Evolutionary conservation across 2,888 invertebrate genomes (phyloP), one percentile per base, ranked within the genome.

Genomic region (Erebia palarica): DNA sequence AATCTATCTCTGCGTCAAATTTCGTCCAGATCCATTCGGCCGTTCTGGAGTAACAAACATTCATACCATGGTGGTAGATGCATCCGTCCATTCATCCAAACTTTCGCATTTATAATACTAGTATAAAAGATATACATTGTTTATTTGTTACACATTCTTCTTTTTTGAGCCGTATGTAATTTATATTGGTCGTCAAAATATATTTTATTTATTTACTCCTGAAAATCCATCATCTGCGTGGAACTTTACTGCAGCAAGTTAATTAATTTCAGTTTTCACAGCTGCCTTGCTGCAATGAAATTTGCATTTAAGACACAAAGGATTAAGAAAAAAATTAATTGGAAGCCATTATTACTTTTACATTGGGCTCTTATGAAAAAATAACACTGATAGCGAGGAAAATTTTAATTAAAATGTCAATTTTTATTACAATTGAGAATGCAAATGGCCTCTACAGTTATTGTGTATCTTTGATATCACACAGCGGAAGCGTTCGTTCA

Each of bases 201-300:
- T 36, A 7, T 36, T 36, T 36, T 36, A 36, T 36, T 36, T 36
- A 36, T 36, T 36, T 7, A 49, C 16, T 55, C 11, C 10, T 7
- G 4, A 44, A 60, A 60, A 1, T 16, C 3, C 11, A 18, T 61
- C 47, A 18, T 61, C 44, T 61, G 61, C 61, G 61, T 10, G 1
- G 13, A 42, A 7, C 47, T 47, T 65, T 57, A 57, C 65, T 65
- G 57, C 65, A 65, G 57, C 57, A 18, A 65, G 57, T 65, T 65
- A 65, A 65, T 65, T 65, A 65, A 65, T 65, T 65, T 65, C 65
- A 65, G 65, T 65, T 65, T 65, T 65, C 65, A 65, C 65, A 65
- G 65, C 65, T 64, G 65, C 53, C 53, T 57, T 65, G 57, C 55
- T 65, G 65, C 65, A 65, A 57, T 57, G 57, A 55, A 65, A 65